phyloP scores from a whole-genome alignment of 1,140 invertebrate species.

The Penaeus chinensis region DNA sequence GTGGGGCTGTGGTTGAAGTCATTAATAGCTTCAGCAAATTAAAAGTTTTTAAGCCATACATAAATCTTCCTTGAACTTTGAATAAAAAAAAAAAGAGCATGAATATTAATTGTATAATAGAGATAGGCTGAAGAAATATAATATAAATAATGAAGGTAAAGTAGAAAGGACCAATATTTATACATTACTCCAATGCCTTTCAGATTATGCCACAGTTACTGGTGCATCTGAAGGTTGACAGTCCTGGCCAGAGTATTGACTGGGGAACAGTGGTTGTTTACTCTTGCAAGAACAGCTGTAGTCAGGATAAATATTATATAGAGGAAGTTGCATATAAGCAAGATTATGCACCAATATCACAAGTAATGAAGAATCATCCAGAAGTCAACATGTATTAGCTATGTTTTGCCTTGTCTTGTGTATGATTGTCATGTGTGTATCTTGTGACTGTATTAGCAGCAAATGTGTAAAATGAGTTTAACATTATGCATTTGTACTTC shows the following conservation, averaged over 20 bases:
- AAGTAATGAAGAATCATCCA: slow-evolving; percentile 42
- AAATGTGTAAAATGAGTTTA: not conserved
- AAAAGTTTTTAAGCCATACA: too few relatives aligned
- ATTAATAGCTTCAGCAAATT: too few relatives aligned
- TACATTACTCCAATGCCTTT: slow-evolving; percentile 65
- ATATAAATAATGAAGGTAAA: too few relatives aligned
- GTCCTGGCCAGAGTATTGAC: slow-evolving; percentile 80
- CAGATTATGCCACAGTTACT: slow-evolving; percentile 93
- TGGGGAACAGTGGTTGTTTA: slow-evolving; percentile 90
- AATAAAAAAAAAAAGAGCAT: too few relatives aligned
- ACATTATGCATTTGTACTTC: not conserved
- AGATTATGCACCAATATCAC: slow-evolving; percentile 42
- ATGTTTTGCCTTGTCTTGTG: not conserved
- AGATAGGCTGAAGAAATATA: too few relatives aligned
- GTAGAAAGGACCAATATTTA: too few relatives aligned
- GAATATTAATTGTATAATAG: too few relatives aligned
- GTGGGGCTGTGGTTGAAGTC: too few relatives aligned
- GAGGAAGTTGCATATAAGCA: slow-evolving; percentile 45
- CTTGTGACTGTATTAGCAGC: not conserved
- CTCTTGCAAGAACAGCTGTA: slow-evolving; percentile 85
- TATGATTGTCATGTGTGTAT: not conserved
- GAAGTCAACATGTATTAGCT: not conserved
- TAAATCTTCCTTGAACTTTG: too few relatives aligned
- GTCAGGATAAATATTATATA: slow-evolving; percentile 49
- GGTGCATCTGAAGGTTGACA: slow-evolving; percentile 78